A percentile compares a stretch with the other conserved stretches of the same genome.
These are phyloP conservation scores for Calliopsis andreniformis DNA, from an alignment of 1,140 invertebrate genomes.

Conservation along the genomic window DNA sequence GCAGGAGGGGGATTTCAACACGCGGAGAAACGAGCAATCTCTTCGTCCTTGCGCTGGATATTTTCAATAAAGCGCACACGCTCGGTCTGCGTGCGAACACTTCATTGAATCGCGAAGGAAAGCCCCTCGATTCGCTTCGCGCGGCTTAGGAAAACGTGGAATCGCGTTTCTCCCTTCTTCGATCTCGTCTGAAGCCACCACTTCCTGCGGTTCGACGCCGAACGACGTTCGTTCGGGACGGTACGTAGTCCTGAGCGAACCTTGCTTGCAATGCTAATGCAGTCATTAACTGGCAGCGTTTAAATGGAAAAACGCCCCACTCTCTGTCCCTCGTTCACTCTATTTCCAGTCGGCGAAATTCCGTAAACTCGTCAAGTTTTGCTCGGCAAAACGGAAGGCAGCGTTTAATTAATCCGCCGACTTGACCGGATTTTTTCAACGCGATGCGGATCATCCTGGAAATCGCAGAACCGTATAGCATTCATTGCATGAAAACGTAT, in stretches of 20 bases:
- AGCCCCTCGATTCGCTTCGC: not conserved
- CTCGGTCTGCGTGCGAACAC: not conserved
- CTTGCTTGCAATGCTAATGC: slow-evolving; percentile 40
- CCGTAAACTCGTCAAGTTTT: not conserved
- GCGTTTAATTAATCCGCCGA: slow-evolving; percentile 60
- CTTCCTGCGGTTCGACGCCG: slow-evolving; percentile 27
- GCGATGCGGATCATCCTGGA: slow-evolving; percentile 58
- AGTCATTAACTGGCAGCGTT: slow-evolving; percentile 39
- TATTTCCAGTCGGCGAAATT: not conserved
- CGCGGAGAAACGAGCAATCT: slow-evolving; percentile 12
- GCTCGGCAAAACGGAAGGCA: slow-evolving; percentile 30
- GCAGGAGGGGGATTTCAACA: slow-evolving; percentile 11
- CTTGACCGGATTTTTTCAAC: slow-evolving; percentile 56
- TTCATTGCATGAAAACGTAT: slow-evolving; percentile 57
- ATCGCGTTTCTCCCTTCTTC: not conserved
- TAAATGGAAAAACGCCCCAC: slow-evolving; percentile 9
- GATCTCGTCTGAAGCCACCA: not conserved
- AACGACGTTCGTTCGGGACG: slow-evolving; percentile 20
- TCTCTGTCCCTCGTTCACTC: not conserved
- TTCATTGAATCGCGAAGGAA: not conserved
- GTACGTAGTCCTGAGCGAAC: slow-evolving; percentile 13
- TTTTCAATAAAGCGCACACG: slow-evolving; percentile 1
- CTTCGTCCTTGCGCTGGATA: slow-evolving; percentile 36
- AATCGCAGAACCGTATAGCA: slow-evolving; percentile 48
- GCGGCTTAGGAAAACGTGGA: not conserved